Evolutionary conservation across 2,797 vertebrate species (phyloP), one percentile per base, ranked within the genome.

Genomic region (Helarctos malayanus): DNA sequence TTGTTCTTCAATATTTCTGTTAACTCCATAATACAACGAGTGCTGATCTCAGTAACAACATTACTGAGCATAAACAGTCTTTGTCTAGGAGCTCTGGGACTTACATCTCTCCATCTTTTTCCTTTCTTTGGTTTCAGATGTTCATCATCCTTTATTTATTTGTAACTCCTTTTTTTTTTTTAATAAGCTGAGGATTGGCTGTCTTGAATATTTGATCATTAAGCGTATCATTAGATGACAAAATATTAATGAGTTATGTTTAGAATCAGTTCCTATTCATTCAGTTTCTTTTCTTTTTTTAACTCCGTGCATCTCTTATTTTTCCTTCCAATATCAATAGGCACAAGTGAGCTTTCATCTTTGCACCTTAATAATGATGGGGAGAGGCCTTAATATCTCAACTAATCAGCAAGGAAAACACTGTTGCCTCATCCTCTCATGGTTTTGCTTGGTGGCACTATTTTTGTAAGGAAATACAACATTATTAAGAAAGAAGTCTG

Each of bases 21-120:
- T 93, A 94, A 95, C 76, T 92, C 89, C 97, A 90, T 84, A 97
- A 87, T 73, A 91, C 98, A 90, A 47, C 27, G 97, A 81, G 0
- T 11, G 0, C 91, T 97, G 97, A 98, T 49, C 96, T 81, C 57
- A 94, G 29, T 27, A 97, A 81, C 61, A 95, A 59, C 95, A 83
- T 94, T 92, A 98, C 61, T 88, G 96, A 82, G 97, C 71, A 97
- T 93, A 96, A 97, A 97, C 23, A 96, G 92, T 57, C 78, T 82
- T 96, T 95, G 94, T 95, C 96, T 89, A 91, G 76, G 88, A 79
- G 79, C 79, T 54, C 3, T 89, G 82, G 75, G 93, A 93, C 41
- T 89, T 87, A 94, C 79, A 97, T 52, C 79, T 92, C 54, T 98
- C 96, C 54, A 88, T 93, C 41, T 90, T 95, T 97, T 69, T 69